These are phyloP conservation scores for Actias luna DNA, from an alignment of 2,888 invertebrate genomes.

Conservation along the genomic window DNA sequence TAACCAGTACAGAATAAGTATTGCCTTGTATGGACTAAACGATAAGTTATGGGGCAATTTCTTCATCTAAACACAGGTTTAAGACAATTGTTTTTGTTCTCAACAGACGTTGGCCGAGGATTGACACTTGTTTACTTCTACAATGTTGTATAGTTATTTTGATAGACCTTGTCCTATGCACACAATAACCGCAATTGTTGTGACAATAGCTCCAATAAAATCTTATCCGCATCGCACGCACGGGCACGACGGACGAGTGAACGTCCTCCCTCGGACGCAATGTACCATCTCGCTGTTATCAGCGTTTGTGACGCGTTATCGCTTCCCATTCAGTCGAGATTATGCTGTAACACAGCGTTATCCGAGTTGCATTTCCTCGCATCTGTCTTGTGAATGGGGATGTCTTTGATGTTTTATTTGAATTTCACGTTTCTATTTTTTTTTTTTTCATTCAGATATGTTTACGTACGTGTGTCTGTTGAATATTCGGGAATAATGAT, in stretches of 20 bases:
- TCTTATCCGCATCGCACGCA: neutral
- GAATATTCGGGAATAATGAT: neutral
- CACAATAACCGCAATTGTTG: neutral
- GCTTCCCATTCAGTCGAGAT: conserved; percentile 51
- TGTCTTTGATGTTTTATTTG: conserved; percentile 15
- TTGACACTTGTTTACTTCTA: neutral
- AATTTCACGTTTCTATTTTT: conserved; percentile 5
- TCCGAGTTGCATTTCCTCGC: conserved; percentile 29
- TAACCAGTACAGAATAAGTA: too few relatives aligned
- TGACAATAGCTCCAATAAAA: conserved; percentile 9
- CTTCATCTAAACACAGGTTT: too few relatives aligned
- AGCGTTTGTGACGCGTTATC: conserved; percentile 46
- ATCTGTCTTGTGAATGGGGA: conserved; percentile 22
- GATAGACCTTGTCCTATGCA: neutral
- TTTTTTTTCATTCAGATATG: neutral
- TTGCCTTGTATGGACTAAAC: too few relatives aligned
- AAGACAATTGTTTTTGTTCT: too few relatives aligned
- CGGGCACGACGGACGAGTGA: conserved; percentile 11
- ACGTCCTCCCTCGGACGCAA: conserved; percentile 33
- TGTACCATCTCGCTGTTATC: conserved; percentile 42
- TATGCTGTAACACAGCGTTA: conserved; percentile 38
- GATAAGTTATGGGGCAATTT: too few relatives aligned
- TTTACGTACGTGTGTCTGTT: neutral
- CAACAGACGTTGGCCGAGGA: too few relatives aligned
- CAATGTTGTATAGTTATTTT: neutral